Base-by-base conservation (phyloP, 2,888 invertebrate genomes). In the Nemurella pictetii region DNA sequence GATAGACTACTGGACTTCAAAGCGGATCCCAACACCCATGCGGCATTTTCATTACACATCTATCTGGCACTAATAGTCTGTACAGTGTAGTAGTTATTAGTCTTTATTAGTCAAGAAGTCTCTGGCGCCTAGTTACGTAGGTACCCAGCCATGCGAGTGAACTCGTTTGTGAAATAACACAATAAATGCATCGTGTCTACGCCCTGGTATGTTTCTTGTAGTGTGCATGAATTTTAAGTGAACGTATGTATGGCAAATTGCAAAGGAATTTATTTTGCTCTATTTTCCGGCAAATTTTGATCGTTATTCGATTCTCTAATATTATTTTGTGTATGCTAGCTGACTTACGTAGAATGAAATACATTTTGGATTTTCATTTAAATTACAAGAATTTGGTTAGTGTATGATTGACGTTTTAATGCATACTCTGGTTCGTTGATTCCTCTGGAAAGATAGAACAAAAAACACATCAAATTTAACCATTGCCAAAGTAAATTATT, bases 1-100 rank as follows among this genome's bases (percentile, higher is more conserved):
- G 32, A 20, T 55, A 25, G 80, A 30, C 35, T 30, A 32, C 32
- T 81, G 80, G 80, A 81, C 80, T 81, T 81, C 80, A 81, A 81
- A 81, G 25, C n/a, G 35, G 20, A 12, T 12, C 32, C 26, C 35
- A 30, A 81, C 80, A 81, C 80, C 80, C 9, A 20, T 12, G 28
- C 3, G 73, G 75, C 26, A 35, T 81, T 81, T 81, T 81, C 80
- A 81, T 81, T 81, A 81, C 36, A 81, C 26, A 75, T 27, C 28
- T 15, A 27, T 80, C 80, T 55, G 55, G 55, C 20, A 36, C 36
- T 32, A 80, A 81, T 30, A 81, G 80, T 28, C 77, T n/a, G n/a
- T n/a, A n/a, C n/a, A 78, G 15, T 55, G 1, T 7, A 55, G 3
- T 55, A 55, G 55, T 55, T n/a, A n/a, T n/a, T 7, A 55, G 55